Base-by-base conservation (phyloP, 2,888 invertebrate genomes). In the Eupithecia centaureata region DNA sequence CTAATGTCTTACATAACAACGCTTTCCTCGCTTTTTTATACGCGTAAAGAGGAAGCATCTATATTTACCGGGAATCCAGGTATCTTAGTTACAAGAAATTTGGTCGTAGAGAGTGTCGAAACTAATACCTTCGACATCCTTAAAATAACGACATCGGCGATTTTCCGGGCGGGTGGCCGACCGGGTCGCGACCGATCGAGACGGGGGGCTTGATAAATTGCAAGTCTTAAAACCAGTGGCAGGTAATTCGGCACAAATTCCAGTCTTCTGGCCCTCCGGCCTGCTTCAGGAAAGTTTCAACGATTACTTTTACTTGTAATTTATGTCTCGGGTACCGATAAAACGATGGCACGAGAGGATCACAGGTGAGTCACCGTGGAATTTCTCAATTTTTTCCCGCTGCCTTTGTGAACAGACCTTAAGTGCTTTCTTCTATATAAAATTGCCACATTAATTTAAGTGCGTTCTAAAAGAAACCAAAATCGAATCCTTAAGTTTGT, bases 191-290 rank as follows among this genome's bases (percentile, higher is more conserved):
- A 84, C 84, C 85, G 86, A 88, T 87, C 84, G 82, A 84, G 84
- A 80, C 80, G 82, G 82, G 81, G 82, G 82, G 82, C 83, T 84
- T 94, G 94, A 95, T 94, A 94, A 94, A 94, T 94, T 94, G 93
- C 94, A 89, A 89, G 92, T 91, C 93, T 94, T 94, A 92, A 91
- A 93, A 92, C 91, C 92, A 88, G 91, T 94, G 94, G 94, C 94
- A 94, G 94, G 94, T 94, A 94, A 94, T 94, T 91, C 89, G 86
- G 87, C 86, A 87, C 86, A 89, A 91, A 90, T 91, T 91, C 86
- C 87, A 82, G 82, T 84, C 83, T 81, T 79, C 80, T 86, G 82
- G 83, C 85, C 83, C 86, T 84, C 84, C 82, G 82, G 81, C 83
- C 81, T 84, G 83, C 84, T 86, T 82, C 85, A 84, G 84, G 82